These are phyloP conservation scores for Circaetus cinerascens DNA, from an alignment of 2,113 vertebrate species.

Conservation along the genomic window DNA sequence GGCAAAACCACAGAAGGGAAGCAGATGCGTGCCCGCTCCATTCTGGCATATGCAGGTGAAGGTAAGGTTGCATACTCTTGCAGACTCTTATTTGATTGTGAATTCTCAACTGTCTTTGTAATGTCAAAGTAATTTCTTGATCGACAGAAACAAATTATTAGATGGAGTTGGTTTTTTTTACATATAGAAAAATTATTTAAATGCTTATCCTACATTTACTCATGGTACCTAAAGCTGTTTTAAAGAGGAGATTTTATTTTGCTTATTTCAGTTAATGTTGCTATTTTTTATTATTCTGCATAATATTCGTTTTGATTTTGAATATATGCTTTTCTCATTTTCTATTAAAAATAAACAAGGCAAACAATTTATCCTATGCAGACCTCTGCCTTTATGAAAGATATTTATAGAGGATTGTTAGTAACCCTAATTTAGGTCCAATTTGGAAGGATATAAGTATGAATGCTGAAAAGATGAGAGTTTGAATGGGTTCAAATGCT, in stretches of 20 bases:
- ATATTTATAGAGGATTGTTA: neutral
- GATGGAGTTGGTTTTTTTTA: rapidly evolving
- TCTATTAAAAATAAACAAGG: neutral
- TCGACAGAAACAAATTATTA: neutral
- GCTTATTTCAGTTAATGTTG: neutral
- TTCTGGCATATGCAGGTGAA: constrained; percentile 92
- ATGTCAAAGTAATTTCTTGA: neutral
- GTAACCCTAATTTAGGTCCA: neutral
- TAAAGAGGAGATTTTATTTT: neutral
- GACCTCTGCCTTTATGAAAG: neutral
- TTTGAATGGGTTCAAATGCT: neutral
- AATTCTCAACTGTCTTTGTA: neutral
- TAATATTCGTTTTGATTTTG: neutral
- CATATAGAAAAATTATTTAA: neutral
- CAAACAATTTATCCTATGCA: neutral
- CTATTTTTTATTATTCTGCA: neutral
- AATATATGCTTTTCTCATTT: neutral
- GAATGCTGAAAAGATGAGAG: neutral
- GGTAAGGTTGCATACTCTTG: constrained; percentile 72
- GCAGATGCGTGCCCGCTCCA: constrained; percentile 88
- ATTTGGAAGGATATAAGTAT: neutral
- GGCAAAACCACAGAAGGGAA: constrained; percentile 94
- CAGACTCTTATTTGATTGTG: neutral
- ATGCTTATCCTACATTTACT: neutral
- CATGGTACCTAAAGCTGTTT: neutral